Percentiles rank a stretch among this genome's conserved stretches.
Evolutionary conservation across 92 coral and sea anemone genomes (phyloP).

Genomic region (Paramuricea clavata): DNA sequence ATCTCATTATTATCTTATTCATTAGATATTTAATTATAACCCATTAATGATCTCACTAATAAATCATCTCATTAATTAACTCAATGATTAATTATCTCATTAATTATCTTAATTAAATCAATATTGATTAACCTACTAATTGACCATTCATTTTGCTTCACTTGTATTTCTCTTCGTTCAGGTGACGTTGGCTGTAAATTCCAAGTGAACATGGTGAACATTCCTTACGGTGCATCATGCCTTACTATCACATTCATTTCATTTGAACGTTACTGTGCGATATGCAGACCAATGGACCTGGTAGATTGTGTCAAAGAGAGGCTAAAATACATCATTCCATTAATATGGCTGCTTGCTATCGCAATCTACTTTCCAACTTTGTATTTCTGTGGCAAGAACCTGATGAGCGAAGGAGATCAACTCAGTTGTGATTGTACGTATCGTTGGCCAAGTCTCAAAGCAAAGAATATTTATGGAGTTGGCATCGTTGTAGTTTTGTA

Average conservation of each 20-base stretch:
- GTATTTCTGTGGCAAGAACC: conserved; percentile 34
- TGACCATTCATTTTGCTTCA: no score
- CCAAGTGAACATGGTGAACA: conserved; percentile 43
- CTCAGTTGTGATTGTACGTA: conserved; percentile 33
- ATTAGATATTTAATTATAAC: no score
- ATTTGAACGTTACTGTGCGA: conserved; percentile 33
- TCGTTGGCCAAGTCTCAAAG: conserved; percentile 35
- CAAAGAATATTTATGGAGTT: conserved; percentile 27
- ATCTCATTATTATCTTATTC: no score
- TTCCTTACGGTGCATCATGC: conserved; percentile 30
- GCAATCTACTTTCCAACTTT: conserved; percentile 28
- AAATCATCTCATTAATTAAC: no score
- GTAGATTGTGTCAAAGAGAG: conserved; percentile 1
- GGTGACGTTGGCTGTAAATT: conserved; percentile 46
- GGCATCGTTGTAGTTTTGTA: conserved; percentile 53
- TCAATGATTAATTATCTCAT: no score
- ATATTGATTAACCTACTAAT: neutral
- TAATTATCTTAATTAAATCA: neutral
- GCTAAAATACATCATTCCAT: conserved; percentile 34
- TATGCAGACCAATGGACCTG: conserved; percentile 26
- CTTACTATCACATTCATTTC: conserved; percentile 35
- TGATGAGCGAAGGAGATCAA: neutral
- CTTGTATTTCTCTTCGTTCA: neutral
- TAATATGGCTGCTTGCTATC: conserved; percentile 18
- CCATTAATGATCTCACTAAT: no score